phyloP scores from a whole-genome alignment of 2,113 vertebrate species.

The Tichodroma muraria region DNA sequence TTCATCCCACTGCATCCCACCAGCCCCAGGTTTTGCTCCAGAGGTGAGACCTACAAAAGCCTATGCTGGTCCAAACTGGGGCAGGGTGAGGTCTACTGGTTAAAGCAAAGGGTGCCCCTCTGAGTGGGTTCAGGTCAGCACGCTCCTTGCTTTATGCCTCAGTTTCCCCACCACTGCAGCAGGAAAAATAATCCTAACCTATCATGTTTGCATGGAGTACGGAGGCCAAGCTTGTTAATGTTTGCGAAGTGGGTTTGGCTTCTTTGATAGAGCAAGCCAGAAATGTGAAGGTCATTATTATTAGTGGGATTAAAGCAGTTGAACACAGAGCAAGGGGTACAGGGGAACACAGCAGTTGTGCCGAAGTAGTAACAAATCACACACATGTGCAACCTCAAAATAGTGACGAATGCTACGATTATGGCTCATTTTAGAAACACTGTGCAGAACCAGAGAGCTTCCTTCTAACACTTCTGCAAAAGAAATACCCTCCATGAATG shows the following conservation, averaged over 20 bases:
- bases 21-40: neutral
- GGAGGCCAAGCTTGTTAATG: neutral
- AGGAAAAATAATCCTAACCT: neutral
- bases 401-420: rapidly evolving
- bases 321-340: neutral
- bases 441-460: neutral
- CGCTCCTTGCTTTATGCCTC: neutral
- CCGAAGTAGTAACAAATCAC: neutral
- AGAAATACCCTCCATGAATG: neutral
- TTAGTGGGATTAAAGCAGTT: constrained; percentile 20
- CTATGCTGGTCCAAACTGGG: neutral
- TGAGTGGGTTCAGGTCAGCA: neutral
- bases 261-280: constrained; percentile 4
- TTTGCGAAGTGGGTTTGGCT: constrained; percentile 53
- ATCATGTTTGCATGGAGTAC: neutral
- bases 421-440: neutral
- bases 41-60: neutral
- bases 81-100: neutral
- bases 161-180: neutral
- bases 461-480: neutral
- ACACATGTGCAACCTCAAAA: neutral
- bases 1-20: rapidly evolving
- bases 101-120: neutral
- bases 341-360: neutral
- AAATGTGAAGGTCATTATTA: constrained; percentile 55